Evolutionary conservation across 1,140 invertebrate genomes (phyloP).

Genomic region (Rhyzopertha dominica): DNA sequence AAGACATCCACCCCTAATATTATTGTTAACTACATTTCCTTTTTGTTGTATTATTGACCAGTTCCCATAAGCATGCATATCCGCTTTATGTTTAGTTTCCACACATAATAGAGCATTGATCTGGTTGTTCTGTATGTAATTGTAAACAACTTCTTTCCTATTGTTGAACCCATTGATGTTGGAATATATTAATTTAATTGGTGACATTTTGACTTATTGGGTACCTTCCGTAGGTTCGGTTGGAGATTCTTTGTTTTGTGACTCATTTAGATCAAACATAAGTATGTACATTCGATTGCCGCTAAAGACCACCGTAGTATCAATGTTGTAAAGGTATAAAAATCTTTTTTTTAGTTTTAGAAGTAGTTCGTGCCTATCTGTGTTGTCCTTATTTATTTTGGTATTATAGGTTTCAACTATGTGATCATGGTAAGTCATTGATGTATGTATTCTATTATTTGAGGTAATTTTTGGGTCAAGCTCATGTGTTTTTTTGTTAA

Average conservation of each 20-base stretch:
- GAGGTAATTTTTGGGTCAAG: background rate
- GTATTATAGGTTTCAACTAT: slow-evolving; percentile 1
- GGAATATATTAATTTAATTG: background rate
- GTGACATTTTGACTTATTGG: background rate
- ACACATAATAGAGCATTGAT: background rate
- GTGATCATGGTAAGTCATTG: slow-evolving; percentile 12
- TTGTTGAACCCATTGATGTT: background rate
- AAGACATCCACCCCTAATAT: no score
- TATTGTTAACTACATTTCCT: no score
- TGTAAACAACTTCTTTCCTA: background rate
- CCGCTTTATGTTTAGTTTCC: background rate
- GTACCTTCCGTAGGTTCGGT: slow-evolving; percentile 1
- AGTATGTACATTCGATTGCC: slow-evolving; percentile 2
- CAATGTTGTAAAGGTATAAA: background rate
- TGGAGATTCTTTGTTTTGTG: background rate
- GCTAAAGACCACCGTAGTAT: background rate
- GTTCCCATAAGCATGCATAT: background rate
- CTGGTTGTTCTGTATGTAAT: background rate
- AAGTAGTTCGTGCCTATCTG: background rate
- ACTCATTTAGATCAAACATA: slow-evolving; percentile 4
- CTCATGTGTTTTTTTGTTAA: slow-evolving; percentile 13
- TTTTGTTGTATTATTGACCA: background rate
- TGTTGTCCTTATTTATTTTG: background rate
- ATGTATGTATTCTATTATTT: slow-evolving; percentile 10
- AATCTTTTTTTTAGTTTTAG: slow-evolving; percentile 2